Evolutionary conservation across 2,888 invertebrate species (phyloP).

Genomic region (Caenorhabditis doughertyi): DNA sequence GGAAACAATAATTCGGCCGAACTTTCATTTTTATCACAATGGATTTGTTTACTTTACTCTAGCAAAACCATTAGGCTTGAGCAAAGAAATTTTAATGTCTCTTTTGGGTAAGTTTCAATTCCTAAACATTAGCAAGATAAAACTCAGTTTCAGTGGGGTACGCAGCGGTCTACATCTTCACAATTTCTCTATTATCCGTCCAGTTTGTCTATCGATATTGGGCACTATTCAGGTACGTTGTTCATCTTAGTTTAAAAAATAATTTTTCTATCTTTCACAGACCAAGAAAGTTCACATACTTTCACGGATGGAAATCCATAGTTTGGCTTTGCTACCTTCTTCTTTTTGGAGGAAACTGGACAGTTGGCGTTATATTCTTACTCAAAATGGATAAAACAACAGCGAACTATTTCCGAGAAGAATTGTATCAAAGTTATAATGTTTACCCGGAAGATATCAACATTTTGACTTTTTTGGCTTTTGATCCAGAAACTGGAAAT

Average conservation of each 20-base stretch:
- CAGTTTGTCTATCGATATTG: constrained; percentile 27
- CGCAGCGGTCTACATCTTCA: no score
- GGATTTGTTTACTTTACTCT: neutral
- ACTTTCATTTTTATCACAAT: constrained; percentile 8
- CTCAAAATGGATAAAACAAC: neutral
- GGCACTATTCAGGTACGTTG: neutral
- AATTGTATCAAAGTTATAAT: neutral
- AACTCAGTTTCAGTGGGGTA: neutral
- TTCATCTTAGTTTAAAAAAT: neutral
- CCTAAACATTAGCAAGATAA: no score
- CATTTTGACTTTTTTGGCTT: neutral
- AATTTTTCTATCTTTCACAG: neutral
- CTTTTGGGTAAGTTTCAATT: neutral
- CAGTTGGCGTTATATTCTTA: neutral
- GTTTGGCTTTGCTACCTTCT: neutral
- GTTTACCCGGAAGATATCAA: neutral
- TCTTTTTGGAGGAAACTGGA: constrained; percentile 1
- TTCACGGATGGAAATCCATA: neutral
- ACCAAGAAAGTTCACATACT: neutral
- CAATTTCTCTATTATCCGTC: neutral
- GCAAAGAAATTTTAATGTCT: neutral
- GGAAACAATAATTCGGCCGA: neutral
- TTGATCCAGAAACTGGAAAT: neutral
- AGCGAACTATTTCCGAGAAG: neutral
- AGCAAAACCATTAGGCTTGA: neutral